Conservation (phyloP, 1,140 invertebrate genomes). For the Drosophila sulfurigaster region DNA sequence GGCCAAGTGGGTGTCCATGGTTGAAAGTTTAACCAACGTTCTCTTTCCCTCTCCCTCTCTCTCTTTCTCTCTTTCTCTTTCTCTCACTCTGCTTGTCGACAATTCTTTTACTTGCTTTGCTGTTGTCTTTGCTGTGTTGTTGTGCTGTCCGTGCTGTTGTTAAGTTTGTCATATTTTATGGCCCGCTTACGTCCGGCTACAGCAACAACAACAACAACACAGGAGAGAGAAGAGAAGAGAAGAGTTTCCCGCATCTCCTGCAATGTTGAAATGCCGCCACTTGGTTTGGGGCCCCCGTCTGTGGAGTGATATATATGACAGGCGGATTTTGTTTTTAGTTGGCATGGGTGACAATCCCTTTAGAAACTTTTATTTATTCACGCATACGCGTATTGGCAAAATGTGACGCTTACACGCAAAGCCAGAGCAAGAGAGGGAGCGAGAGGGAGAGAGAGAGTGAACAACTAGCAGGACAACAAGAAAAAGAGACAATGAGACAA, state of each 20-base stretch:
- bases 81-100: slow-evolving; percentile 50
- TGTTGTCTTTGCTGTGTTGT: slow-evolving; percentile 52
- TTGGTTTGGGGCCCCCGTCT: slow-evolving; percentile 27
- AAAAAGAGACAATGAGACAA: background rate
- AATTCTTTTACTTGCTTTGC: slow-evolving; percentile 32
- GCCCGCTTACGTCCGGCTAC: slow-evolving; percentile 64
- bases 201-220: background rate
- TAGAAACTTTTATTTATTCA: slow-evolving; percentile 77
- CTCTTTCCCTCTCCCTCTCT: slow-evolving; percentile 1
- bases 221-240: no score
- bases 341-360: slow-evolving; percentile 80
- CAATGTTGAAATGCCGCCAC: background rate
- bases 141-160: slow-evolving; percentile 64
- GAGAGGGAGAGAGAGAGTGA: slow-evolving; percentile 1
- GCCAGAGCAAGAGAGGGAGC: background rate
- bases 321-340: slow-evolving; percentile 76
- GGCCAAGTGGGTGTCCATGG: slow-evolving; percentile 70
- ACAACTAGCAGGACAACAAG: slow-evolving; percentile 1
- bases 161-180: slow-evolving; percentile 80
- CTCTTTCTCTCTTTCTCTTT: slow-evolving; percentile 47
- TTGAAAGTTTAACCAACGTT: slow-evolving; percentile 17
- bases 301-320: slow-evolving; percentile 77
- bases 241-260: background rate
- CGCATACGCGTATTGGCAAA: slow-evolving; percentile 74
- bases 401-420: slow-evolving; percentile 73